phyloP scores from a whole-genome alignment of 92 coral and sea anemone species.

The Epizoanthus scotinus region DNA sequence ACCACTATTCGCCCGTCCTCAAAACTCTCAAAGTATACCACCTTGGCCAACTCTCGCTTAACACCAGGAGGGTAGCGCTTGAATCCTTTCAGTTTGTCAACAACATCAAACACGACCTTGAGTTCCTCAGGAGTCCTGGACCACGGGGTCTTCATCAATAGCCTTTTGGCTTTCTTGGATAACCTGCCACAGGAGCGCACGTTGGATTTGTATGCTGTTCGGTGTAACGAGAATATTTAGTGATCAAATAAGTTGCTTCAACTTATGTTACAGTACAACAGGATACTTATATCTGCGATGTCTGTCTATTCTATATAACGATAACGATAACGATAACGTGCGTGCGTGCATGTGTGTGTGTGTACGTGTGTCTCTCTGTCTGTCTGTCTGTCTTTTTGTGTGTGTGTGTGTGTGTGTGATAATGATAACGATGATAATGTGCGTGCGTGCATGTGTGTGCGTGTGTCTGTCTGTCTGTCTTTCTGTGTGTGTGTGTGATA shows the following conservation, averaged over 20 bases:
- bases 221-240: neutral
- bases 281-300: no score
- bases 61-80: slow-evolving; percentile 68
- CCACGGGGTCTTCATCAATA: slow-evolving; percentile 68
- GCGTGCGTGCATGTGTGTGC: no score
- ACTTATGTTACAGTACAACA: neutral
- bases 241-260: neutral
- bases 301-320: no score
- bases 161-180: slow-evolving; percentile 67
- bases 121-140: slow-evolving; percentile 69
- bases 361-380: no score
- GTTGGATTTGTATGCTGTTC: slow-evolving; percentile 71
- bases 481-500: no score
- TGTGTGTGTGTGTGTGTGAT: no score
- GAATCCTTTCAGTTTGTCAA: slow-evolving; percentile 80
- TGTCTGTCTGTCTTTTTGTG: no score
- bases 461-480: no score
- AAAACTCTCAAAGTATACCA: slow-evolving; percentile 75
- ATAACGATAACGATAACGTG: no score
- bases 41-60: slow-evolving; percentile 70
- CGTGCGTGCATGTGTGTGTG: no score
- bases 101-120: slow-evolving; percentile 60
- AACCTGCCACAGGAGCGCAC: slow-evolving; percentile 64
- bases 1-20: slow-evolving; percentile 72
- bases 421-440: no score